Evolutionary conservation across 2,888 invertebrate species (phyloP), one percentile per base, ranked within the genome.

Genomic region (Orthosia gothica): DNA sequence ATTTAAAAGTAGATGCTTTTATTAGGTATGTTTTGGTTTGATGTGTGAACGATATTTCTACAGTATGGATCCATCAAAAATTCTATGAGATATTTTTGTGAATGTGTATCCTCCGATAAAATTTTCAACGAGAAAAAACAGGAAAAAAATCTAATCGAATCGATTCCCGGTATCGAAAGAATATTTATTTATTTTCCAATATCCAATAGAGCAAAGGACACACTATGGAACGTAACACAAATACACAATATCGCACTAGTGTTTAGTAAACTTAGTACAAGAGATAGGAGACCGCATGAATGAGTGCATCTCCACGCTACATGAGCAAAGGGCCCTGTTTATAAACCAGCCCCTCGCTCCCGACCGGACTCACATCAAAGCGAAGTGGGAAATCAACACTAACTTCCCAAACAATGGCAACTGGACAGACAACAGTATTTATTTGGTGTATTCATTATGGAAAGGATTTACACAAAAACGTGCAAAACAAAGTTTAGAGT

Each of bases 361-460:
- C 80, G 70, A 81, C 77, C 92, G 89, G 88, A 86, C 90, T 92
- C 90, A 95, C 95, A 94, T 95, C 95, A 95, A 95, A 95, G 95
- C 89, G 89, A 90, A 88, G 85, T 83, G 88, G 88, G 89, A 90
- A 92, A 93, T 93, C 91, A 92, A 93, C 92, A 92, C 90, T 90
- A 92, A 92, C 92, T 92, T 90, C 84, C 88, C 89, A 90, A 91
- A 92, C 90, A 88, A 92, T 89, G 87, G 79, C 62, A 78, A 74
- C 76, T 75, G 79, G 71, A 76, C 69, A 49, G 72, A 74, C 74
- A 81, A 81, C 72, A 70, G 76, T 73, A 77, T 83, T 79, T 77
- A 85, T 82, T 83, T 81, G 70, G 76, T 54, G 65, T 68, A 79
- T 74, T 85, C 74, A 81, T 83, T 82, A 82, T 71, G 70, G 67